A percentile compares a stretch with the other conserved stretches of the same genome.
These are phyloP conservation scores for Cyanoliseus patagonus DNA, from an alignment of 2,113 vertebrate genomes.

Conservation along the genomic window DNA sequence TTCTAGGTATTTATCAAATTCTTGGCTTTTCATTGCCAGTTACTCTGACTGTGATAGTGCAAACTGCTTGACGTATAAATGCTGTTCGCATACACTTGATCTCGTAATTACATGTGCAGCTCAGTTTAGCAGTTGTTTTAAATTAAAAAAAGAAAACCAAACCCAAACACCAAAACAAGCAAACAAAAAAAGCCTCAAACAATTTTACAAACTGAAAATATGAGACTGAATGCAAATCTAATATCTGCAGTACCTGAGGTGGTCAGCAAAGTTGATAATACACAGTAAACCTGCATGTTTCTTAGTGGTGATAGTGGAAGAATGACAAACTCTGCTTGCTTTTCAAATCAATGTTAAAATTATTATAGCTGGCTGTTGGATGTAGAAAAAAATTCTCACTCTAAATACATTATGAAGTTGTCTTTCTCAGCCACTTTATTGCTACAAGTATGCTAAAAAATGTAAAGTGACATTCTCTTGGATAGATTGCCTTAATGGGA, in stretches of 20 bases:
- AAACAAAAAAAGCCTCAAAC: neutral
- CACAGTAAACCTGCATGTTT: neutral
- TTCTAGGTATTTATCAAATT: neutral
- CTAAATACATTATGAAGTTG: neutral
- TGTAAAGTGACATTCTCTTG: neutral
- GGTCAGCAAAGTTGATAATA: neutral
- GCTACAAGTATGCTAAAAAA: neutral
- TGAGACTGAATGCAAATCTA: neutral
- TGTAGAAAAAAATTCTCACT: neutral
- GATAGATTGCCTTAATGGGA: neutral
- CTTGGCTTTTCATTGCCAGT: neutral
- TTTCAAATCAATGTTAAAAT: neutral
- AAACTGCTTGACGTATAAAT: neutral
- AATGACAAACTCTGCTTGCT: neutral
- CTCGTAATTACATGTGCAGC: accelerated
- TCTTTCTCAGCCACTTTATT: neutral
- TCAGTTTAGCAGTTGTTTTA: neutral
- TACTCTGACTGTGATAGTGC: neutral
- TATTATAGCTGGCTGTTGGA: neutral
- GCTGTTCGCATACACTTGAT: neutral
- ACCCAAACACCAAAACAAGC: neutral
- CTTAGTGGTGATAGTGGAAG: neutral
- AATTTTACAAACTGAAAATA: neutral
- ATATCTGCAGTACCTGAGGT: neutral
- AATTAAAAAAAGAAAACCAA: neutral